Evolutionary conservation across 1,140 invertebrate species (phyloP), one percentile per base, ranked within the genome.

Genomic region (Phthorimaea operculella): DNA sequence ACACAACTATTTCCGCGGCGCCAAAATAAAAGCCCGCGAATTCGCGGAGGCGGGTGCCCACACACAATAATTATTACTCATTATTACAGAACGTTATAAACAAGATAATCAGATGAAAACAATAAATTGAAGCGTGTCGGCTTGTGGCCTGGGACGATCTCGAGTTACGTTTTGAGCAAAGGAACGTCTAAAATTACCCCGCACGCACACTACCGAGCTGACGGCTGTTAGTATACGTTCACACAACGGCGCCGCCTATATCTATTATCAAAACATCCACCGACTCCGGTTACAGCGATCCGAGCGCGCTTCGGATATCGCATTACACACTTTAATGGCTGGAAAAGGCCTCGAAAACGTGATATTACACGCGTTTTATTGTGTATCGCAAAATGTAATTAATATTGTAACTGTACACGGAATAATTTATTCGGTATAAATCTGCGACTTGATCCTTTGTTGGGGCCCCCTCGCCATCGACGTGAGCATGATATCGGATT

Each of bases 251-350:
- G 55, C 64, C 67, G 73, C 77, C 75, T 83, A 82, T 85, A 82
- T 83, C 82, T 85, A 85, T 83, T 85, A 85, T 85, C 82, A 85
- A 85, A 85, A 85, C 79, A 85, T 83, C 77, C 79, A 85, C 64
- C 75, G 69, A 68, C 72, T 85, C 78, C 63, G 75, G 77, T 85
- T 85, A 83, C 82, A 79, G 79, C 74, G 79, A 85, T 79, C 79
- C 78, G 82, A 83, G 79, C 79, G 79, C 79, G 81, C 77, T 84
- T 80, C 81, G 68, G 72, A 76, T 80, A 82, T 85, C 82, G 71
- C 75, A 65, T 85, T 85, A 79, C 82, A 80, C 77, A 79, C 82
- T 85, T 85, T 85, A 85, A 85, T 85, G 79, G 79, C 79, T 85
- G 82, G 79, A 85, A 85, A 85, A 85, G 79, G 79, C 82, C 82